Percentiles rank a stretch among this genome's conserved stretches.
Conservation (phyloP, 2,113 vertebrate genomes). For the Nycticorax nycticorax region DNA sequence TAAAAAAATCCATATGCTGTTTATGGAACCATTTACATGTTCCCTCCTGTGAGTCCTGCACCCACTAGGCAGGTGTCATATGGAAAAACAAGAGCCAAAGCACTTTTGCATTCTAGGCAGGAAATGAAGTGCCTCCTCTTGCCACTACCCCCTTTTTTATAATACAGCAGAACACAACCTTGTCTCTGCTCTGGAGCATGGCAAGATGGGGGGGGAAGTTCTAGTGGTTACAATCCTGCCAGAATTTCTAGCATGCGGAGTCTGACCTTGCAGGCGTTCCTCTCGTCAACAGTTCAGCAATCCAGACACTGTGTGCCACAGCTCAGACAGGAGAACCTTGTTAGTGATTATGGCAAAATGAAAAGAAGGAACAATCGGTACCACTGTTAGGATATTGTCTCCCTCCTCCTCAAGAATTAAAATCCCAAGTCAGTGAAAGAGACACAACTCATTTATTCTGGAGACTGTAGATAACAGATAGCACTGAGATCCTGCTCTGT, state of each 20-base stretch:
- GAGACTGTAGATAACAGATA: neutral
- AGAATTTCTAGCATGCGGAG: neutral
- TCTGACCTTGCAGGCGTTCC: neutral
- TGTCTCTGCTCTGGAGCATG: neutral
- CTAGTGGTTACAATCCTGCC: neutral
- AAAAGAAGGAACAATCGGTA: neutral
- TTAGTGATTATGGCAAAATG: neutral
- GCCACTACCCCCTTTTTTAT: neutral
- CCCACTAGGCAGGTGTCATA: rapidly evolving
- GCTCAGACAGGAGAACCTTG: neutral
- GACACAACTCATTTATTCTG: neutral
- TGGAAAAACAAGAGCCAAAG: neutral
- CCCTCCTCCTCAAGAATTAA: neutral
- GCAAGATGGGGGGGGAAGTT: neutral
- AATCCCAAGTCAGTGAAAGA: neutral
- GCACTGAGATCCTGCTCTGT: neutral
- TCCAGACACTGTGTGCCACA: neutral
- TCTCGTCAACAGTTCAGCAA: neutral
- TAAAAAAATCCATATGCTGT: neutral
- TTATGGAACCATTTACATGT: neutral
- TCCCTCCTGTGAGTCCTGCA: neutral
- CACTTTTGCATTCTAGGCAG: neutral
- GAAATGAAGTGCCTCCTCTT: neutral
- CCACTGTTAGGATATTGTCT: neutral
- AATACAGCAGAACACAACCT: neutral